Base-by-base conservation (phyloP, 2,797 vertebrate species). In the Poeciliopsis infans region DNA sequence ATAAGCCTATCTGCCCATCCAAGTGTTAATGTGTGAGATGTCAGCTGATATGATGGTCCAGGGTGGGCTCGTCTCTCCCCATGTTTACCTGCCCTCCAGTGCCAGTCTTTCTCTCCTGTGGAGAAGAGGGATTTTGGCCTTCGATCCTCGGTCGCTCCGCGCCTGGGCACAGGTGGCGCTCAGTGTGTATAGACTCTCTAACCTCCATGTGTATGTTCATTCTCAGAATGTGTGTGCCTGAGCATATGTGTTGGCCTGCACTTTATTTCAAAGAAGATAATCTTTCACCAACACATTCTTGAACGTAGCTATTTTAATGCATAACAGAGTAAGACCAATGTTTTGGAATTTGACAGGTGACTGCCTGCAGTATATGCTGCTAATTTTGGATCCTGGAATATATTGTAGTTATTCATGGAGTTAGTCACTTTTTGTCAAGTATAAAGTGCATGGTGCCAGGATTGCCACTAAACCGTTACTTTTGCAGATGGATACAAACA, bases 1-100 rank as follows among this genome's bases (percentile, higher is more conserved):
- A 94, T 91, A 93, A 92, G 89, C 84, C 92, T 91, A 89, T 92
- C 91, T 91, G 83, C 85, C 87, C 88, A 94, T 94, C 90, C 82
- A 86, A 92, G 88, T 91, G 89, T 91, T 91, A 89, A 92, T 92
- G 84, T 92, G 86, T 82, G 91, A 89, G 90, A 92, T 90, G 86
- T 89, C 85, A 84, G 82, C 91, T 91, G 91, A 94, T 91, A 83
- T 66, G 81, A 83, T 77, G 83, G 83, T 84, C 81, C 86, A 89
- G 85, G 90, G 86, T 90, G 87, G 86, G 83, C 85, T 84, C 15
- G 46, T 76, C 77, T 86, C 77, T 86, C 83, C 75, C 84, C 85
- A 91, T 88, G 87, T 84, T 90, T 91, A 91, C 91, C 91, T 92
- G 91, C 87, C 82, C 87, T 84, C 76, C 82, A 68, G 83, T 87